Evolutionary conservation across 2,797 vertebrate genomes (phyloP), one percentile per base, ranked within the genome.

Genomic region (Molossus molossus): DNA sequence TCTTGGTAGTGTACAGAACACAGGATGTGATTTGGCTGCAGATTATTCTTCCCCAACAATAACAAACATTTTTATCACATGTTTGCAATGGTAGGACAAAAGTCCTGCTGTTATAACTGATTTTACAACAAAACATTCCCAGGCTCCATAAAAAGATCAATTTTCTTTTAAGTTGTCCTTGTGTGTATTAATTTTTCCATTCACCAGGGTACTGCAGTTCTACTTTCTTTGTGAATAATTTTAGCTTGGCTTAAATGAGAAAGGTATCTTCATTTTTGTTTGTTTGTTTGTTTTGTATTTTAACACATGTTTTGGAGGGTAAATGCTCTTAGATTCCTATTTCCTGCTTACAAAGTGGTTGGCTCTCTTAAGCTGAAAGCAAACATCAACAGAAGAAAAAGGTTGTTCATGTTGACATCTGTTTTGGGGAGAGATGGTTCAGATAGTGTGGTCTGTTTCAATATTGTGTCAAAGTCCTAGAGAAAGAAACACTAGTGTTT

Each of bases 121-220:
- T 23, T 25, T 84, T 87, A 91, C 13, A 79, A 94, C 23, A 95
- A 93, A 96, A 87, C n/a, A 90, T 91, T 4, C 37, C 18, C 17
- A 70, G 15, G 23, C 94, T 90, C 37, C 73, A 65, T 29, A 37
- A 94, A 94, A 50, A 94, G 33, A 37, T 7, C 6, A 72, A 60
- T 97, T 96, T 95, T 94, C 60, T 92, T 95, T 72, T 50, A 94
- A 67, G 10, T 90, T 94, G 95, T 86, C 17, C 13, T 96, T 91
- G 3, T 27, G 29, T 76, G 25, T 94, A n/a, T 64, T 91, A 86
- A 84, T 84, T 94, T 95, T 87, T 21, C 17, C 94, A 40, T 84
- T 89, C 50, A 91, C 57, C 64, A 91, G 33, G 57, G 37, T 10
- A 95, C 10, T 92, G 27, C 20, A 83, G 83, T 94, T 95, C 64